Base-by-base conservation (phyloP, 2,888 invertebrate species). In the Drosophila kanekoi region DNA sequence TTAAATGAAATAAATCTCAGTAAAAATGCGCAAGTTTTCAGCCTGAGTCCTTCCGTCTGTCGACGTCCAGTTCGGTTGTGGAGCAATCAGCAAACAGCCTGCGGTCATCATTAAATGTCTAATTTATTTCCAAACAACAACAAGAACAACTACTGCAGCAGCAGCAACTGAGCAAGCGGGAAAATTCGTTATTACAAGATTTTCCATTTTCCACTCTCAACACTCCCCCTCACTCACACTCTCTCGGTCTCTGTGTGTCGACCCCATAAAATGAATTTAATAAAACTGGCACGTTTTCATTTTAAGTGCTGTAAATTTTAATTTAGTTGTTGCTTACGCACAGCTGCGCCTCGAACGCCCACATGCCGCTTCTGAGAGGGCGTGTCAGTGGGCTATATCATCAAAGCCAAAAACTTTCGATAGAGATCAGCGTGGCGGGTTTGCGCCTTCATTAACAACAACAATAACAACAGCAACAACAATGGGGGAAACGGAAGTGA, bases 301-400 rank as follows among this genome's bases (percentile, higher is more conserved):
- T 89, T 89, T 77, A 81, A 87, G 87, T 80, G 85, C 89, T 81
- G 89, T 87, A 89, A 87, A 87, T 87, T 89, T 87, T 87, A 89
- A 87, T 87, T 87, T 87, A 89, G 81, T 87, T 87, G 82, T 79
- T 86, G 87, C 84, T 75, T 49, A 54, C 52, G 66, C 77, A 81
- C 87, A 82, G 77, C 87, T 82, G 87, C 52, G 87, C 61, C 69
- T 52, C 49, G 23, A 33, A 71, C 62, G 60, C 59, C 65, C 51
- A 49, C 64, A 32, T 32, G 38, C 44, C 9, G 33, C 35, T 35
- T 10, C 9, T 33, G 35, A 6, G 38, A 37, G 49, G 59, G 64
- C 70, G 61, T 57, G 69, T 44, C 44, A 14, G 40, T 14, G 40
- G 60, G 44, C 57, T 43, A 40, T 66, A 81, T 81, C 83, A 87